phyloP scores from a whole-genome alignment of 2,797 vertebrate species.

The Distichodus sexfasciatus region DNA sequence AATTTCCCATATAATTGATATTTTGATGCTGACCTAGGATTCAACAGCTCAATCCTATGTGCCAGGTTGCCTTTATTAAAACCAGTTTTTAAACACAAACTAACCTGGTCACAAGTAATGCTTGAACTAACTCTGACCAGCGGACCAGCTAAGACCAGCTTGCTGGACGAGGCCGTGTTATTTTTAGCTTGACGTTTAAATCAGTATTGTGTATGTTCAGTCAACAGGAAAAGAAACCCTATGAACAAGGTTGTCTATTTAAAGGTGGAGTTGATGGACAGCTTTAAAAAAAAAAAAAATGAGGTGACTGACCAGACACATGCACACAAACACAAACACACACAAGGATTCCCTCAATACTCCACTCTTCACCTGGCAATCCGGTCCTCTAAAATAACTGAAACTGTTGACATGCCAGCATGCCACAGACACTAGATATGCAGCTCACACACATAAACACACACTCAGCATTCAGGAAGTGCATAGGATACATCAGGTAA shows the following conservation, averaged over 20 bases:
- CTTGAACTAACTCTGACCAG: no score
- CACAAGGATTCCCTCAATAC: constrained; percentile 36
- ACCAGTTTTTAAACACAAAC: no score
- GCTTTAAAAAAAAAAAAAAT: constrained; percentile 30
- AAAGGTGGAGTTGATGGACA: constrained; percentile 33
- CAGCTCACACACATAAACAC: constrained; percentile 21
- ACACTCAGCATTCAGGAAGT: no score
- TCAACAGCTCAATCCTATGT: no score
- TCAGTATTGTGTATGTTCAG: neutral
- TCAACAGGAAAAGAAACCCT: neutral
- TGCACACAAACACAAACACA: neutral
- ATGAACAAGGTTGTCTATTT: constrained; percentile 57
- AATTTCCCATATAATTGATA: no score
- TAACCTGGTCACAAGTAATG: no score
- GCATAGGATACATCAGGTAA: no score
- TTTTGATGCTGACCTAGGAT: no score
- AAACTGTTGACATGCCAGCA: constrained; percentile 25
- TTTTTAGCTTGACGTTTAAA: neutral
- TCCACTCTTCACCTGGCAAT: constrained; percentile 26
- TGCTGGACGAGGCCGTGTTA: no score
- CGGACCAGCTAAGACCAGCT: neutral
- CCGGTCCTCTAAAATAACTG: constrained; percentile 42
- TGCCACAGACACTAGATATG: constrained; percentile 48
- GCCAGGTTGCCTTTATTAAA: no score
- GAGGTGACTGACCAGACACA: constrained; percentile 11